These are phyloP conservation scores for Pseudorhombus dupliciocellatus DNA, from an alignment of 2,113 vertebrate species.

Conservation along the genomic window DNA sequence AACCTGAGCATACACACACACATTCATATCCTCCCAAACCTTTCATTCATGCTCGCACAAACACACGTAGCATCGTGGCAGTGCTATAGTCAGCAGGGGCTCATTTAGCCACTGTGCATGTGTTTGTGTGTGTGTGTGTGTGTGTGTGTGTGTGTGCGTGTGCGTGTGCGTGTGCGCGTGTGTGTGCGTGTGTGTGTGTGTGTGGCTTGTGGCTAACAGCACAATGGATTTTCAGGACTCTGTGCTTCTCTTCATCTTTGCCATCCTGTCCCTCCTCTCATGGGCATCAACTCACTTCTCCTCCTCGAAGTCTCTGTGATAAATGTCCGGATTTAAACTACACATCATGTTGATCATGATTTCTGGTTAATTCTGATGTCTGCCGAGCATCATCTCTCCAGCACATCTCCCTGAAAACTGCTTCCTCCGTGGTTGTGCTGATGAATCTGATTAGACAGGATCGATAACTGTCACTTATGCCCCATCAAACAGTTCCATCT, in stretches of 20 bases:
- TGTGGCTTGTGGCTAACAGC: slow-evolving; percentile 16
- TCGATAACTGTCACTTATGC: not conserved
- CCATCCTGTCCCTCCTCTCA: not conserved
- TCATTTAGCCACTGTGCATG: slow-evolving; percentile 54
- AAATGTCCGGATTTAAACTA: not conserved
- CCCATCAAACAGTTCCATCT: not conserved
- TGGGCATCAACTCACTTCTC: not conserved
- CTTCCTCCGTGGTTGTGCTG: not conserved
- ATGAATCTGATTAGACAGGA: not conserved
- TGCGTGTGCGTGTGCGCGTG: not conserved
- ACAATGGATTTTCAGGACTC: slow-evolving; percentile 39
- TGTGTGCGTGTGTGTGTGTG: not conserved
- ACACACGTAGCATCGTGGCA: slow-evolving; percentile 17
- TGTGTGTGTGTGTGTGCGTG: not conserved
- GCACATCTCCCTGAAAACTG: not conserved
- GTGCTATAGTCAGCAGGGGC: slow-evolving; percentile 59
- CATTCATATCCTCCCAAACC: slow-evolving; percentile 1
- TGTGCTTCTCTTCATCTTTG: slow-evolving; percentile 21
- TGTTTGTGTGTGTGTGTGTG: not conserved
- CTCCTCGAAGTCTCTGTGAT: not conserved
- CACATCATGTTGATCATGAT: too few relatives aligned
- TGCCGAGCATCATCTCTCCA: not conserved
- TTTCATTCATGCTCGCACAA: slow-evolving; percentile 18
- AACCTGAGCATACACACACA: slow-evolving; percentile 10
- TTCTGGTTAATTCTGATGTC: not conserved